Percentiles rank a stretch among this genome's conserved stretches.
These are phyloP conservation scores for Macrotis lagotis DNA, from an alignment of 2,113 vertebrate genomes.

Conservation along the genomic window DNA sequence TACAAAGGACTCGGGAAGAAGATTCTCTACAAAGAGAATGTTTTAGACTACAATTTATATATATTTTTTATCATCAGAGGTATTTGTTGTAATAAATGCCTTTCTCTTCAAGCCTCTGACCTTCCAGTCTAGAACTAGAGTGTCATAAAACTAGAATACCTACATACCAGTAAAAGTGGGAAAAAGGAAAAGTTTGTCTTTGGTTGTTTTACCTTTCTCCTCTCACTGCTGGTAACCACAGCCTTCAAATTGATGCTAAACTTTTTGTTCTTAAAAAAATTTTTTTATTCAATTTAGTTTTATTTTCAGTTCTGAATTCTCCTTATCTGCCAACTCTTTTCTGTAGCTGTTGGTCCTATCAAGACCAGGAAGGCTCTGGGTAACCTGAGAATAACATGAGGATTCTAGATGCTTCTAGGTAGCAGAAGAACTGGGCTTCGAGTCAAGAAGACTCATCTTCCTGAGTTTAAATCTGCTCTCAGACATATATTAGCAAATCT, in stretches of 20 bases:
- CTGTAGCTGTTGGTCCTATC: not conserved
- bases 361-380: not conserved
- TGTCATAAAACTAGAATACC: not conserved
- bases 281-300: slow-evolving; percentile 15
- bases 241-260: not conserved
- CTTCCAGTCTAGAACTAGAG: slow-evolving; percentile 6
- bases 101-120: slow-evolving; percentile 32
- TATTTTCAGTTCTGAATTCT: slow-evolving; percentile 27
- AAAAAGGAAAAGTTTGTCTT: not conserved
- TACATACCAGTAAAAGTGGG: not conserved
- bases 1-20: slow-evolving; percentile 76
- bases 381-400: not conserved
- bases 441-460: not conserved
- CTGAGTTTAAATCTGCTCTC: not conserved
- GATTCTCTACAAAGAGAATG: slow-evolving; percentile 61
- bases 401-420: not conserved
- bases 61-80: slow-evolving; percentile 61
- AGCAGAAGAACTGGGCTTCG: no score
- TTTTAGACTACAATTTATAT: slow-evolving; percentile 69
- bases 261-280: not conserved
- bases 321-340: slow-evolving; percentile 9
- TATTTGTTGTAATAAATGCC: slow-evolving; percentile 36
- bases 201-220: not conserved
- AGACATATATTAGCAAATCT: not conserved
- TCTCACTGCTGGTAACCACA: not conserved